Evolutionary conservation across 2,113 vertebrate genomes (phyloP), one percentile per base, ranked within the genome.

Genomic region (Anarhynchus alexandrinus): DNA sequence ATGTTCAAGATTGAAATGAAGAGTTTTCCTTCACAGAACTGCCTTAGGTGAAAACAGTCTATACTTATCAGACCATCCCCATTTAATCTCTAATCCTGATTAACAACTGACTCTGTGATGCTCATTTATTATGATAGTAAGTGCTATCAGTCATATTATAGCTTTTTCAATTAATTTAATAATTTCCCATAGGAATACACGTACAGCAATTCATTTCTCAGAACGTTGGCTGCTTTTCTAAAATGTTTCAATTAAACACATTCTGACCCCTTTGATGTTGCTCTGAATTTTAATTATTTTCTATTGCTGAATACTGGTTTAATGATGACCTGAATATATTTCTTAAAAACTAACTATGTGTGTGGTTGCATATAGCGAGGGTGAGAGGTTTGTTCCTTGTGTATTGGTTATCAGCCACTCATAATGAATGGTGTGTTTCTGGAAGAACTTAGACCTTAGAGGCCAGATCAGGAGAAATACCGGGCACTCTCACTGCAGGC

Each of bases 211-310:
- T 84, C 0, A 32, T 93, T 86, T 77, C 64, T 81, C 27, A 73
- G 58, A 86, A 74, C 16, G 11, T 6, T 83, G 76, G 45, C 83
- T 89, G 57, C 47, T 94, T 91, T 87, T 82, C 58, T 55, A 36
- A 82, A 72, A 52, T 52, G 15, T 52, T 94, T 95, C 80, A 66
- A 6, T 92, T 93, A 88, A 95, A 90, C 42, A 86, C 11, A 0
- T 93, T 74, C 61, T 93, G 72, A 54, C 43, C n/a, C 29, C 49
- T 84, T 65, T 87, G 55, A 74, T 82, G 58, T 51, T 91, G 65
- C 81, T 61, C 61, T 87, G 65, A 67, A 79, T 94, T 91, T 78
- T 86, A 94, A 77, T 89, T 97, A 74, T 94, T 89, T 94, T 74
- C 65, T 27, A 34, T 52, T 90, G 32, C 59, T 47, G 59, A 58